These are phyloP conservation scores for Saguinus midas DNA, from an alignment of 2,113 vertebrate species.

Conservation along the genomic window DNA sequence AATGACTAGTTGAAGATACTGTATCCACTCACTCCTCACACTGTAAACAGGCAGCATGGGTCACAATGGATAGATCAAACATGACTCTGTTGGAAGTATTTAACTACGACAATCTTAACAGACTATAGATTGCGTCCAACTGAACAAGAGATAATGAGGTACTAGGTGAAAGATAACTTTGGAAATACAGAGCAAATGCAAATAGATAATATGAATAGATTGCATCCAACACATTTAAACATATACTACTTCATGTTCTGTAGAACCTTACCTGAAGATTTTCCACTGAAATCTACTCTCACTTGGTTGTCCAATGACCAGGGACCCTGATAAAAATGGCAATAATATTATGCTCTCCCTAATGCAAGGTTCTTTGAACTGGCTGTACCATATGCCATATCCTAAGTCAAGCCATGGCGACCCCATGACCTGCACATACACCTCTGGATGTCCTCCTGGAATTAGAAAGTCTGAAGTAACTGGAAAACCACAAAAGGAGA, in stretches of 20 bases:
- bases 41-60: background rate
- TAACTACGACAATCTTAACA: background rate
- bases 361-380: no score
- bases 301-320: background rate
- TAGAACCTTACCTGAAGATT: no score
- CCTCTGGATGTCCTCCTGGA: no score
- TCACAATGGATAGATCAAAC: background rate
- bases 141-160: background rate
- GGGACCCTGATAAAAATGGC: background rate
- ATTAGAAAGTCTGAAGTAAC: no score
- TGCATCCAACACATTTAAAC: background rate
- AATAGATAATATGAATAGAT: background rate
- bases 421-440: no score
- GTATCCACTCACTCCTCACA: background rate
- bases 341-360: background rate
- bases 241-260: background rate
- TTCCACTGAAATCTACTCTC: background rate
- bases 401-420: no score
- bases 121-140: background rate
- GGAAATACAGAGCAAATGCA: background rate
- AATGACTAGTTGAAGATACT: background rate
- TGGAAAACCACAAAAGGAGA: no score
- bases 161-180: background rate
- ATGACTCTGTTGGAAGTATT: background rate
- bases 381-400: no score